Percentiles rank a stretch among this genome's conserved stretches.
These are phyloP conservation scores for Trematocara caparti DNA, from an alignment of 2,797 vertebrate species.

Conservation along the genomic window DNA sequence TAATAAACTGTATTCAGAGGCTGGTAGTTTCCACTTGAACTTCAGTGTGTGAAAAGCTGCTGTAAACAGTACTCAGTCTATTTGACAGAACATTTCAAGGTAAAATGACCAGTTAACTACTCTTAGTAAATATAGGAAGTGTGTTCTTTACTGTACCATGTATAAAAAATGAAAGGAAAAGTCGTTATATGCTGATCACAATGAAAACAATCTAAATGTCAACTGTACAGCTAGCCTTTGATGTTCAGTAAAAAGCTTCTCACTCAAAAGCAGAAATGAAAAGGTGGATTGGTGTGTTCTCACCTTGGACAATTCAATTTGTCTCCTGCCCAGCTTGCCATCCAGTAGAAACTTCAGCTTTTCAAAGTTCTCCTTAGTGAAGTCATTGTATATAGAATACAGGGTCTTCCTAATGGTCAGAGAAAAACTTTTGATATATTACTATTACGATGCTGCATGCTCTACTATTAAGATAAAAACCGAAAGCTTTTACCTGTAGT, in stretches of 20 bases:
- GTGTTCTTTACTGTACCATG: neutral
- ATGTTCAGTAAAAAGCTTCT: neutral
- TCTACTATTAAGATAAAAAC: neutral
- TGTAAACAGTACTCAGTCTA: neutral
- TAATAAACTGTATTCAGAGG: neutral
- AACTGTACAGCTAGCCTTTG: too few relatives aligned
- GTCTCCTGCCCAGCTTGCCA: slow-evolving; percentile 16
- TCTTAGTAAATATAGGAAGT: neutral
- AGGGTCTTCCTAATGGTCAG: slow-evolving; percentile 67
- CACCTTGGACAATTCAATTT: slow-evolving; percentile 53
- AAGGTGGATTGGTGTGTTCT: slow-evolving; percentile 12
- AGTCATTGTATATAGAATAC: slow-evolving; percentile 53
- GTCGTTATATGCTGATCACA: neutral
- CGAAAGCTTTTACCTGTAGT: slow-evolving; percentile 62
- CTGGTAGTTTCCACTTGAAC: neutral
- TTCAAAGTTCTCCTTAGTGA: slow-evolving; percentile 40
- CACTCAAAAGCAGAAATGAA: neutral
- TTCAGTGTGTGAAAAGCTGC: neutral
- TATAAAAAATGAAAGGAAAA: neutral
- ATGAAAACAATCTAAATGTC: neutral
- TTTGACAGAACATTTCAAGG: neutral
- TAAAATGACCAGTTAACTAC: neutral
- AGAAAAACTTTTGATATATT: neutral
- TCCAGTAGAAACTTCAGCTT: slow-evolving; percentile 64
- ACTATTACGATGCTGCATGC: neutral